Evolutionary conservation across 2,888 invertebrate genomes (phyloP).

Genomic region (Embidobia sp.): DNA sequence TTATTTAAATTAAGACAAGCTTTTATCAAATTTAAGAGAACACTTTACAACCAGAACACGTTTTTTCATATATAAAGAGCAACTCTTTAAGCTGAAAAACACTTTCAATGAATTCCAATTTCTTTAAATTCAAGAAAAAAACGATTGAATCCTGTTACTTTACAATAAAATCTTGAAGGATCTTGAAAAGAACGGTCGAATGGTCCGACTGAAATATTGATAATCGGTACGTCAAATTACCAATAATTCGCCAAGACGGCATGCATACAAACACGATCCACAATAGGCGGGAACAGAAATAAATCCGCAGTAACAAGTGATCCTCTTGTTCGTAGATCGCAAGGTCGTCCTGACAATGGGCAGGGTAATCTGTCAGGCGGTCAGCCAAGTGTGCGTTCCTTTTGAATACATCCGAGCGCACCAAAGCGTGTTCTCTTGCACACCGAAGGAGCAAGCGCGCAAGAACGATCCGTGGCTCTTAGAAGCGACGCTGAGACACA

Average conservation of each 20-base stretch:
- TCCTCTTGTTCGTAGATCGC: constrained; percentile 46
- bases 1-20: too few species aligned
- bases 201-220: too few species aligned
- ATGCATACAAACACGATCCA: constrained; percentile 34
- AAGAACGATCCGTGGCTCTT: constrained; percentile 46
- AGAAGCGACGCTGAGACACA: constrained; percentile 52
- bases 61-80: too few species aligned
- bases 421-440: constrained; percentile 41
- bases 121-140: too few species aligned
- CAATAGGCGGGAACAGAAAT: constrained; percentile 40
- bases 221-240: too few species aligned
- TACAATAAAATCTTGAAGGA: too few species aligned
- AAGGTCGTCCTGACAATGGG: constrained; percentile 39
- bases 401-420: constrained; percentile 49
- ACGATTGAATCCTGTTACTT: too few species aligned
- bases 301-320: constrained; percentile 56
- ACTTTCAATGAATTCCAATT: too few species aligned
- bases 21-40: too few species aligned
- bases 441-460: constrained; percentile 53
- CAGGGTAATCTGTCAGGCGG: constrained; percentile 41
- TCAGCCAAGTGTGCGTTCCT: constrained; percentile 43
- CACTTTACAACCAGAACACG: too few species aligned
- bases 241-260: constrained; percentile 48
- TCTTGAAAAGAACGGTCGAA: too few species aligned
- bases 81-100: too few species aligned